phyloP scores from a whole-genome alignment of 2,797 vertebrate species.

The Mycteria americana region DNA sequence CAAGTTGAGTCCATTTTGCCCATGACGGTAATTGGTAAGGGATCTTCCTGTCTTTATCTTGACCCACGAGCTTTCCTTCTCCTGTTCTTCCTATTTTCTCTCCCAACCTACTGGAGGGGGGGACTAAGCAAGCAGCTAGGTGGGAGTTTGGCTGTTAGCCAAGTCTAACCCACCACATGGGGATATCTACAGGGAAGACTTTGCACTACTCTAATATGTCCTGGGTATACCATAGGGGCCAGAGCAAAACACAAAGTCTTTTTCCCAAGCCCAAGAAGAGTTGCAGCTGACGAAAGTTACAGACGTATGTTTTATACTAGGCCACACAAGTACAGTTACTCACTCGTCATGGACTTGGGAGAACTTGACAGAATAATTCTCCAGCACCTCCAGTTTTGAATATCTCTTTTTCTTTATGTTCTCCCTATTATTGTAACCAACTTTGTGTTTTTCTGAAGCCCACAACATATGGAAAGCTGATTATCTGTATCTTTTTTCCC shows the following conservation, averaged over 20 bases:
- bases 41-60: neutral
- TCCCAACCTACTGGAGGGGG: neutral
- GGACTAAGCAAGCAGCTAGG: neutral
- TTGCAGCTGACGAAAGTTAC: neutral
- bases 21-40: neutral
- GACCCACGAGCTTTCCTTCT: neutral
- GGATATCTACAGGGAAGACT: neutral
- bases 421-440: neutral
- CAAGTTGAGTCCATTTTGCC: neutral
- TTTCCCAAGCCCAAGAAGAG: neutral
- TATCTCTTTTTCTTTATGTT: neutral
- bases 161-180: neutral
- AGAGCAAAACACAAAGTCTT: neutral
- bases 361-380: neutral
- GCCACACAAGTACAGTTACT: neutral
- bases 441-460: neutral
- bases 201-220: neutral
- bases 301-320: neutral
- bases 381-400: neutral
- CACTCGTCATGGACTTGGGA: neutral
- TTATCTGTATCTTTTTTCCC: neutral
- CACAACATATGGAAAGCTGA: neutral
- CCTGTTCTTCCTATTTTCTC: neutral
- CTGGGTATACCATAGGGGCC: accelerated
- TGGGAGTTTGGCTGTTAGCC: neutral